Evolutionary conservation across 2,113 vertebrate species (phyloP).

Genomic region (Xiphophorus couchianus): DNA sequence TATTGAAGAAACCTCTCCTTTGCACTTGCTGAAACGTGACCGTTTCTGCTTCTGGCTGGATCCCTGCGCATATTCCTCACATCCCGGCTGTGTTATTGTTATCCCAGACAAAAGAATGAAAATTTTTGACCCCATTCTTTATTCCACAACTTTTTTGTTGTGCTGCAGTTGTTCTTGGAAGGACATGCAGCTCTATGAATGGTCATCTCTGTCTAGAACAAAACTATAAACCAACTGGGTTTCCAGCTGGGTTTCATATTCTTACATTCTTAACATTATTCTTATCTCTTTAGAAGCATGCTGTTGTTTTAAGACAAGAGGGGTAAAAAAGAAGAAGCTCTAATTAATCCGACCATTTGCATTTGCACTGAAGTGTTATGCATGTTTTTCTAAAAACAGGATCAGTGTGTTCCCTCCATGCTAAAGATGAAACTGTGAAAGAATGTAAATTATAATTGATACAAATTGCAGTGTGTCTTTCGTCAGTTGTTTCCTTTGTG

Average conservation of each 20-base stretch:
- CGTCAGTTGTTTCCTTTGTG: neutral
- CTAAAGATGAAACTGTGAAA: neutral
- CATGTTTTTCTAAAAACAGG: neutral
- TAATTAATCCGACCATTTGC: neutral
- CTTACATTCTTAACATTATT: neutral
- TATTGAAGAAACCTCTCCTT: constrained; percentile 16
- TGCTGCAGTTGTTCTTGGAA: neutral
- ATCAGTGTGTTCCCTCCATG: neutral
- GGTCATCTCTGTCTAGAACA: neutral
- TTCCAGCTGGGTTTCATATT: neutral
- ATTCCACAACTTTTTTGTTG: neutral
- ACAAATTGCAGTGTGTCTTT: neutral
- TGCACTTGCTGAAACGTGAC: constrained; percentile 37
- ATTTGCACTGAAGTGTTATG: too few relatives aligned
- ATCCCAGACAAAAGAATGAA: constrained; percentile 50
- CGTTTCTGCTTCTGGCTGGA: constrained; percentile 39
- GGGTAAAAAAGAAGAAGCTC: neutral
- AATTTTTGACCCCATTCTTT: constrained; percentile 15
- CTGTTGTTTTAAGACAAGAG: neutral
- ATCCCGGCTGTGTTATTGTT: constrained; percentile 73
- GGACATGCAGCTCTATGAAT: neutral
- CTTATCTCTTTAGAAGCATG: neutral
- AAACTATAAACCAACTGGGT: neutral
- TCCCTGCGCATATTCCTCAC: constrained; percentile 73
- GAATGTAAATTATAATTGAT: neutral